Evolutionary conservation across 2,888 invertebrate species (phyloP), one percentile per base, ranked within the genome.

Genomic region (Carcina quercana): DNA sequence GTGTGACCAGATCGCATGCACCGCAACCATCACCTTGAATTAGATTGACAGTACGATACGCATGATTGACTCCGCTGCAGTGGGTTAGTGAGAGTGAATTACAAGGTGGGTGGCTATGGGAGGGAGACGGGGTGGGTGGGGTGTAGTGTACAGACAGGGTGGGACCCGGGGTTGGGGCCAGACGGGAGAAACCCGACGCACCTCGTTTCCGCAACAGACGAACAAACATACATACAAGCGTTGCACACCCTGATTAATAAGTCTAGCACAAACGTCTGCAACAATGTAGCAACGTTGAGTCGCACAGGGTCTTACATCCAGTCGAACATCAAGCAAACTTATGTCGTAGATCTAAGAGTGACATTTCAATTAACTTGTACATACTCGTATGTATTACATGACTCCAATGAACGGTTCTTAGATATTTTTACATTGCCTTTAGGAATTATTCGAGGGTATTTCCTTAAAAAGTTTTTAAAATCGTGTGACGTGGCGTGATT

Each of bases 61-160:
- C 78, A 74, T 74, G 79, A 80, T 79, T 64, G 78, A 74, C 66
- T 72, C 62, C 67, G 66, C 70, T 82, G 79, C 80, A 83, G 80
- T 83, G 73, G 83, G 83, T 83, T 83, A 83, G 82, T 82, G 83
- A 83, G 83, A 83, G 83, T 83, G 82, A 83, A 83, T 74, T 78
- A 79, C 74, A 68, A 57, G 40, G 47, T 55, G 57, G 50, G 59
- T 56, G 40, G 49, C 70, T 69, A 40, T 68, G 61, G 36, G 32
- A 42, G 42, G 59, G 28, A 60, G 68, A 45, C 41, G 46, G 48
- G 46, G 42, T 36, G 50, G 50, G 49, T 51, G 48, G 35, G 33
- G 40, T 43, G 49, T 48, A 59, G 53, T 47, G 49, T 68, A 68
- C 73, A 78, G 76, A 72, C 78, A 57, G 78, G 74, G 71, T 42